Conservation (phyloP, 2,888 invertebrate genomes). For the Drosophila mayaguana region DNA sequence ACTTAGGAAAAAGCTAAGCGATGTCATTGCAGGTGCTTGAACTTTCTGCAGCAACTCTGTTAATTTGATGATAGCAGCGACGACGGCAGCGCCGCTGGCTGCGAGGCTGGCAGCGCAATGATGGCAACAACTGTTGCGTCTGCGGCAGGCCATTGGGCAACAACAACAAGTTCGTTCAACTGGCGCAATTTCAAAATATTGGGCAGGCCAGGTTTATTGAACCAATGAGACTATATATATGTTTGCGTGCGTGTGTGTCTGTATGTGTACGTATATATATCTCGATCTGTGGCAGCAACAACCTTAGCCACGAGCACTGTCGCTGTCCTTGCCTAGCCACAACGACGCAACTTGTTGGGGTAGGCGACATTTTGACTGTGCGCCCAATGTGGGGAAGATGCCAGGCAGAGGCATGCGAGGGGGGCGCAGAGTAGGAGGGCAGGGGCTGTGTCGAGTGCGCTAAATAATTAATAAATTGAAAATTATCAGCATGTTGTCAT, state of each 20-base stretch:
- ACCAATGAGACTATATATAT: slow-evolving; percentile 23
- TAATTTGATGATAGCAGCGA: slow-evolving; percentile 27
- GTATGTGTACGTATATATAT: neutral
- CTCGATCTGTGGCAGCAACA: slow-evolving; percentile 20
- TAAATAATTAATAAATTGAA: slow-evolving; percentile 56
- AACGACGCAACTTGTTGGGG: slow-evolving; percentile 63
- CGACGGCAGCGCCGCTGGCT: neutral
- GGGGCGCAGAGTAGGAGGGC: neutral
- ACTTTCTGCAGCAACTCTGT: slow-evolving; percentile 42
- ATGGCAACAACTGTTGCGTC: slow-evolving; percentile 41
- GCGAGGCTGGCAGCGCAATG: neutral
- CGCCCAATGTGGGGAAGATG: too few species aligned
- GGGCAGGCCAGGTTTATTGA: slow-evolving; percentile 55
- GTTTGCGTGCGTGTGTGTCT: neutral
- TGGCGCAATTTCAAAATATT: slow-evolving; percentile 54
- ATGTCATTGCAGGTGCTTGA: slow-evolving; percentile 50
- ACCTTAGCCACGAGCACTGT: slow-evolving; percentile 35
- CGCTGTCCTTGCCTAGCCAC: slow-evolving; percentile 50
- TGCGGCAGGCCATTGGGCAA: slow-evolving; percentile 52
- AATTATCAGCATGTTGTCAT: slow-evolving; percentile 51
- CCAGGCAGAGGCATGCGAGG: neutral
- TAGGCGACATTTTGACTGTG: slow-evolving; percentile 51
- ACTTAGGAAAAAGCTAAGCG: slow-evolving; percentile 19
- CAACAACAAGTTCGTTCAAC: slow-evolving; percentile 53
- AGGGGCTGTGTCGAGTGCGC: slow-evolving; percentile 27